phyloP scores from a whole-genome alignment of 2,888 invertebrate genomes.

The Xanthorhoe designata region DNA sequence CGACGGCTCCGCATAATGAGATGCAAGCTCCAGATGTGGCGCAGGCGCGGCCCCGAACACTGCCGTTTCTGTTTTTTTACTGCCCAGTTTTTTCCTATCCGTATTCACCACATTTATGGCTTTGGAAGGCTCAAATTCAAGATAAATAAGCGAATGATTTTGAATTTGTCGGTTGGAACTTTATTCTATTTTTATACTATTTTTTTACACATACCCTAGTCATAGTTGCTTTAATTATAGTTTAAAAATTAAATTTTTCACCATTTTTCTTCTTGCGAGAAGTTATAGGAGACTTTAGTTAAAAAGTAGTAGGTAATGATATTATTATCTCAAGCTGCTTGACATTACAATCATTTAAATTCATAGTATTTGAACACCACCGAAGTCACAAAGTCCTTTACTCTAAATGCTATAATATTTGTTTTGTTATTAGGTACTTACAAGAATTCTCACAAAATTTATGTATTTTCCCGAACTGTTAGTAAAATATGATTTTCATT shows the following conservation, averaged over 20 bases:
- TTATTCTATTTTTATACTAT: too few relatives aligned
- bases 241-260: background rate
- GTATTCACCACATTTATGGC: constrained; percentile 29
- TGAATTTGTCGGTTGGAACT: background rate
- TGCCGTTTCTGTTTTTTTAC: constrained; percentile 70
- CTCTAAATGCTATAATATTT: too few relatives aligned
- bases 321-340: background rate
- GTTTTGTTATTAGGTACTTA: too few relatives aligned
- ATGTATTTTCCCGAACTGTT: background rate
- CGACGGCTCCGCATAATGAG: constrained; percentile 79
- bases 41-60: constrained; percentile 76
- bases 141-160: constrained; percentile 25
- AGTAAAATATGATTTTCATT: background rate
- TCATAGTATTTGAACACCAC: background rate
- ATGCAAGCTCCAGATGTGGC: constrained; percentile 82
- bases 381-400: too few relatives aligned
- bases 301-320: background rate
- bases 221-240: too few relatives aligned
- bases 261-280: background rate
- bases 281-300: background rate
- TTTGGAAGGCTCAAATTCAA: constrained; percentile 23
- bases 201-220: background rate
- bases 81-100: constrained; percentile 53
- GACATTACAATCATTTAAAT: background rate
- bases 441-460: too few relatives aligned